Percentiles rank a stretch among this genome's conserved stretches.
These are phyloP conservation scores for Podarcis siculus DNA, from an alignment of 2,797 vertebrate species.

Conservation along the genomic window DNA sequence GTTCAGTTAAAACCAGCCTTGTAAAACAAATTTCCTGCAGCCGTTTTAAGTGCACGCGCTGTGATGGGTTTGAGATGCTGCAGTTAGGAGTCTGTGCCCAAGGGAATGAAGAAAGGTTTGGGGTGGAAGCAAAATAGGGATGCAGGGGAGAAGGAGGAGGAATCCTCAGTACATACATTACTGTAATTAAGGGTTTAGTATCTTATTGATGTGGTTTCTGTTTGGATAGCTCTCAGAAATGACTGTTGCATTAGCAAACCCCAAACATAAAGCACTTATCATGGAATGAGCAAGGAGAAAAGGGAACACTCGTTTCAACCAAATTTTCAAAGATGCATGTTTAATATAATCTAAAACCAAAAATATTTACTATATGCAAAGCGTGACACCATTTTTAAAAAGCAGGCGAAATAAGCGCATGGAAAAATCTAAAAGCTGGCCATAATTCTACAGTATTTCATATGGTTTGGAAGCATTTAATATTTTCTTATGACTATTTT, in stretches of 20 bases:
- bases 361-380: neutral
- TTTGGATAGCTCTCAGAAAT: constrained; percentile 76
- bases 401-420: neutral
- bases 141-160: constrained; percentile 64
- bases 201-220: constrained; percentile 77
- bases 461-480: neutral
- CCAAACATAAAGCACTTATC: constrained; percentile 67
- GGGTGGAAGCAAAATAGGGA: constrained; percentile 51
- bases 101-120: constrained; percentile 66
- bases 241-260: constrained; percentile 70
- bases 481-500: neutral
- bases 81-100: constrained; percentile 61
- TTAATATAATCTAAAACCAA: constrained; percentile 34
- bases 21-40: constrained; percentile 88
- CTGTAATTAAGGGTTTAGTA: constrained; percentile 81
- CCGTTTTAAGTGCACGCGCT: constrained; percentile 70
- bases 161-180: constrained; percentile 76
- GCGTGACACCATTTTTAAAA: neutral
- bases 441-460: neutral
- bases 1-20: constrained; percentile 86
- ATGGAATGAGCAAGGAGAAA: constrained; percentile 48
- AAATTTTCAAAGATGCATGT: constrained; percentile 55
- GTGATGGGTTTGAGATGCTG: constrained; percentile 64
- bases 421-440: constrained; percentile 10
- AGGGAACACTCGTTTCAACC: constrained; percentile 29